Base-by-base conservation (phyloP, 2,113 vertebrate species). In the Ondatra zibethicus region DNA sequence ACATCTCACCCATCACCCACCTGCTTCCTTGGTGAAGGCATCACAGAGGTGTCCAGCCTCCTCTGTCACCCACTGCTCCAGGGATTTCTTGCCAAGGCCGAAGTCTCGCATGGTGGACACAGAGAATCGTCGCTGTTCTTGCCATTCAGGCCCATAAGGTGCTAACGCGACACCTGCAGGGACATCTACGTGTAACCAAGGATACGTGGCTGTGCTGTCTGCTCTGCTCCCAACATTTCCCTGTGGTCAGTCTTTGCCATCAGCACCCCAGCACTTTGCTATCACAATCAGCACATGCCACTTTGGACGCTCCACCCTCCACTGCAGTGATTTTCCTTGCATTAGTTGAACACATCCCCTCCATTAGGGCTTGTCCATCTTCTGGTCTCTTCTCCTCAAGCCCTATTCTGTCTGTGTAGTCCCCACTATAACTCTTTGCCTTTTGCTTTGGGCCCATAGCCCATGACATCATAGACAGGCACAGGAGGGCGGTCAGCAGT, bases 401-500 rank as follows among this genome's bases (percentile, higher is more conserved):
- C 17, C 21, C 39, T n/a, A 4, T 12, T 27, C 1, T 19, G 36
- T 3, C 2, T 36, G 19, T 21, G n/a, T 21, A 7, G 1, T 0
- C n/a, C 55, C 85, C 31, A 13, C 29, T 13, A 36, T 10, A 7
- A 1, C 9, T 6, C 45, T 29, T 97, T 98, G 89, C 98, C 98
- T 98, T 98, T 65, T 0, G 89, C 27, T 2, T 55, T 66, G 0
- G 68, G 21, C 27, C 85, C 5, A 0, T 91, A 97, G 70, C 97
- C 98, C 25, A 98, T 0, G 0, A 97, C 63, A 12, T 97, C 52
- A 0, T 92, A 97, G 0, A 96, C 0, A 0, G 97, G 72, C 0
- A 77, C 0, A 0, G 47, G 4, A 0, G 98, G 98, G 0, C 98
- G 97, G 95, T 99, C 99, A 1, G 98, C 77, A 6, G 98, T 98